Conservation (phyloP, 1,140 invertebrate species). For the Tribolium madens region DNA sequence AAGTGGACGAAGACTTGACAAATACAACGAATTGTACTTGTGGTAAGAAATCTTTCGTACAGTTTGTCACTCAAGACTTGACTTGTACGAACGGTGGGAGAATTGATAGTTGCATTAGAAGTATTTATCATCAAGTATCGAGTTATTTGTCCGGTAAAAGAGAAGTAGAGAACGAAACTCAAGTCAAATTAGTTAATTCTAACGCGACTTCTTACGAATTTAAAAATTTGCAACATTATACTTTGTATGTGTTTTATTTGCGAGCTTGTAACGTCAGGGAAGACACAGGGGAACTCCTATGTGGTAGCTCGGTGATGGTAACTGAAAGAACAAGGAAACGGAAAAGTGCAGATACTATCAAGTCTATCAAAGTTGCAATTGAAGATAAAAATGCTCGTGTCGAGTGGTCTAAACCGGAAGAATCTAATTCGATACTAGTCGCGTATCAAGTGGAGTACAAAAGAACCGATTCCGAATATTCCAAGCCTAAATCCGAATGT, state of each 20-base stretch:
- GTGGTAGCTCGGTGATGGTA: conserved; percentile 59
- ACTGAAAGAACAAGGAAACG: conserved; percentile 63
- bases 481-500: conserved; percentile 41
- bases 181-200: not conserved
- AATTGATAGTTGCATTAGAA: not conserved
- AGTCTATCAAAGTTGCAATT: conserved; percentile 53
- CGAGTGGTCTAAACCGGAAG: conserved; percentile 71
- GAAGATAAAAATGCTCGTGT: conserved; percentile 65
- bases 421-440: conserved; percentile 75
- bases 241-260: conserved; percentile 68
- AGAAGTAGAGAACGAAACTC: not conserved
- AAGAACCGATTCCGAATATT: conserved; percentile 60
- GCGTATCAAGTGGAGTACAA: conserved; percentile 72
- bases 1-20: not conserved
- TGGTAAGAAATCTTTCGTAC: not conserved
- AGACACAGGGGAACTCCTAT: conserved; percentile 52
- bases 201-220: not conserved
- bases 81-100: not conserved
- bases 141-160: not conserved
- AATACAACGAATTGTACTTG: conserved; percentile 25
- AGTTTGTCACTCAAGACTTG: not conserved
- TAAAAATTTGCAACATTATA: conserved; percentile 66
- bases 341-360: conserved; percentile 63
- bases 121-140: not conserved
- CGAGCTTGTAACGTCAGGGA: conserved; percentile 67